Percentiles rank a stretch among this genome's conserved stretches.
phyloP scores from a whole-genome alignment of 2,113 vertebrate genomes.

The Damaliscus lunatus region DNA sequence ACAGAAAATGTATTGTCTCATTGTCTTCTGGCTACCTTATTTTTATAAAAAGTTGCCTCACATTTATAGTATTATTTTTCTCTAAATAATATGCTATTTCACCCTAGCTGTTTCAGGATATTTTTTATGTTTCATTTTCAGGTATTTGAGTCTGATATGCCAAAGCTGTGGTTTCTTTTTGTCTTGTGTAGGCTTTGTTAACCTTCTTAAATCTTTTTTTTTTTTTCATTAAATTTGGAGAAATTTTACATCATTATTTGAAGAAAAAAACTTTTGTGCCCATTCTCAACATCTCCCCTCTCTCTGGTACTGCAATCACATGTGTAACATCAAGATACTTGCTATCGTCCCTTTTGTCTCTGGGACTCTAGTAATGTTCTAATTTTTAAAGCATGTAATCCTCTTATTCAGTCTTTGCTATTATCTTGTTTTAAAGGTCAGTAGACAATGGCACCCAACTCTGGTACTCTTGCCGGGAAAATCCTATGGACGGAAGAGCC shows the following conservation, averaged over 20 bases:
- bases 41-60: not conserved
- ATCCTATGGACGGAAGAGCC: no score
- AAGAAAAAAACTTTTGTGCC: not conserved
- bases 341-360: not conserved
- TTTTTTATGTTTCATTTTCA: not conserved
- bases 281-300: not conserved
- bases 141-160: not conserved
- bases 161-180: not conserved
- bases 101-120: not conserved
- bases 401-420: not conserved
- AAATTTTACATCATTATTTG: not conserved
- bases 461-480: no score
- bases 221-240: not conserved
- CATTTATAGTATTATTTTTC: not conserved
- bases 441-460: not conserved
- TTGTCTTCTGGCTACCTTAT: not conserved
- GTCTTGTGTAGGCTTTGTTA: not conserved
- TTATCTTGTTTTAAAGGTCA: not conserved
- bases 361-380: not conserved
- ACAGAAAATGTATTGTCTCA: not conserved
- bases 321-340: not conserved
- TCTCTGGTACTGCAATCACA: not conserved
- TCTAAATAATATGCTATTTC: not conserved
- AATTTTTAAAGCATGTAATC: not conserved
- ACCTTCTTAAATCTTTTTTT: not conserved